These are phyloP conservation scores for Orthosia gracilis DNA, from an alignment of 2,888 invertebrate genomes.

Conservation along the genomic window DNA sequence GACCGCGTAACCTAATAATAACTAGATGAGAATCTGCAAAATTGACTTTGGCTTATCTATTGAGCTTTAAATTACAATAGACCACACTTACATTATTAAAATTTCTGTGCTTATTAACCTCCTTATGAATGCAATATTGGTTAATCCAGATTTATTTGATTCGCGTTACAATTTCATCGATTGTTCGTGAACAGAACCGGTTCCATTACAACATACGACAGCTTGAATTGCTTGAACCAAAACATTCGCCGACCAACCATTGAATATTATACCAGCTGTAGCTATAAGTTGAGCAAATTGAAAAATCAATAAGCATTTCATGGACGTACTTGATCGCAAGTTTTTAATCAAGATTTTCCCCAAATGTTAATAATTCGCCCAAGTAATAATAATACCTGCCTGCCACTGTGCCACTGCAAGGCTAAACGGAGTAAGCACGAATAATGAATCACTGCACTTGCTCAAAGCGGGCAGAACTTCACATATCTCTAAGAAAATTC, in stretches of 20 bases:
- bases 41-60: constrained; percentile 17
- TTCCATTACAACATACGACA: constrained; percentile 48
- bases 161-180: constrained; percentile 37
- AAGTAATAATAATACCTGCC: too few relatives aligned
- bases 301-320: constrained; percentile 1
- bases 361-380: too few relatives aligned
- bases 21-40: constrained; percentile 27
- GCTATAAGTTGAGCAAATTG: neutral
- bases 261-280: constrained; percentile 14
- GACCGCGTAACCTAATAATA: constrained; percentile 20
- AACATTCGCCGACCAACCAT: constrained; percentile 35
- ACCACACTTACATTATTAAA: neutral
- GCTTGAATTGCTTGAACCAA: constrained; percentile 43
- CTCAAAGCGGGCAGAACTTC: too few relatives aligned
- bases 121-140: constrained; percentile 15
- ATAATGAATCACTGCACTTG: too few relatives aligned
- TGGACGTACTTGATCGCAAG: neutral
- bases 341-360: neutral
- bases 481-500: too few relatives aligned
- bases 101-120: constrained; percentile 24
- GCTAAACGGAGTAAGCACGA: too few relatives aligned
- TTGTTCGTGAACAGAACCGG: constrained; percentile 52
- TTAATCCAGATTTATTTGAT: constrained; percentile 38
- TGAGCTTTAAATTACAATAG: neutral
- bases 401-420: too few relatives aligned